These are phyloP conservation scores for Sipha maydis DNA, from an alignment of 2,888 invertebrate genomes.

Conservation along the genomic window DNA sequence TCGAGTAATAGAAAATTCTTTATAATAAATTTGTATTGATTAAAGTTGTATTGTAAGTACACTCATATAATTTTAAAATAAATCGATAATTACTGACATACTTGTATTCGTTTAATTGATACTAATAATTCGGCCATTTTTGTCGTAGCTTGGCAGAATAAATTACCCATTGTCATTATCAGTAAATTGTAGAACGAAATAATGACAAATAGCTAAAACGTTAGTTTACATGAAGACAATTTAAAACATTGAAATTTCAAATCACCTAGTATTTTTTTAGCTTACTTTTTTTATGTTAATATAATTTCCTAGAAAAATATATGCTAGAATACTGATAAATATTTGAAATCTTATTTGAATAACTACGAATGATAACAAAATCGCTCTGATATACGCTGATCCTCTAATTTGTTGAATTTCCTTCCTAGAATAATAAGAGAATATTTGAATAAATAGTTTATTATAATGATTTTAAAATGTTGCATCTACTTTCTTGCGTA, in stretches of 20 bases:
- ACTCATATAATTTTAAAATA: background rate
- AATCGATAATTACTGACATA: background rate
- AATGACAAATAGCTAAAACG: constrained; percentile 75
- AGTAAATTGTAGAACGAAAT: background rate
- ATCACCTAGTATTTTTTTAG: background rate
- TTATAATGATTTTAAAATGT: constrained; percentile 66
- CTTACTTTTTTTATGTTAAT: constrained; percentile 80
- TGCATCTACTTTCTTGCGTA: constrained; percentile 76
- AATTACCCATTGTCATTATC: background rate
- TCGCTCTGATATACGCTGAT: constrained; percentile 75
- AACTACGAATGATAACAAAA: constrained; percentile 80
- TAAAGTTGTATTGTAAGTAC: background rate
- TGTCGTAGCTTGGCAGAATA: background rate
- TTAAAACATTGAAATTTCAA: background rate
- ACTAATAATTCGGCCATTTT: background rate
- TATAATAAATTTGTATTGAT: constrained; percentile 32
- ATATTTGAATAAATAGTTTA: background rate
- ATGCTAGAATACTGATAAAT: constrained; percentile 79
- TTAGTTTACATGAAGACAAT: background rate
- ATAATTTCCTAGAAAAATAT: constrained; percentile 74
- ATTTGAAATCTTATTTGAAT: constrained; percentile 84
- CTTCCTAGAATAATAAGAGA: constrained; percentile 69
- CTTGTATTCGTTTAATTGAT: constrained; percentile 6
- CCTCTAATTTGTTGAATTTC: constrained; percentile 78
- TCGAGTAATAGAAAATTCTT: constrained; percentile 11